Conservation (phyloP, 1,140 invertebrate genomes). For the Camponotus floridanus region DNA sequence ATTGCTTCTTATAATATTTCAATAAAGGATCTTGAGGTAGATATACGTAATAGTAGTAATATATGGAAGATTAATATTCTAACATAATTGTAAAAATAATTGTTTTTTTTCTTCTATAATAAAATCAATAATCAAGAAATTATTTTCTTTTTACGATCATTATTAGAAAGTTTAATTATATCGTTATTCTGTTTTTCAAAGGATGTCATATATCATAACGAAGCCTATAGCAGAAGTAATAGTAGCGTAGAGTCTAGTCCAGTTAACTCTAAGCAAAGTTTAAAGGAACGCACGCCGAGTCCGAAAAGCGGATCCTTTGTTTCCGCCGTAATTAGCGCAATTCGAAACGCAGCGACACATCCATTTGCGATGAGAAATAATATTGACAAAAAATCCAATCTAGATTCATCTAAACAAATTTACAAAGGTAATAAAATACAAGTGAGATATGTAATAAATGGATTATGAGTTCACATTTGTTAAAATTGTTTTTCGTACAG, state of each 20-base stretch:
- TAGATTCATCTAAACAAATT: constrained; percentile 78
- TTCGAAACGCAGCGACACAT: constrained; percentile 88
- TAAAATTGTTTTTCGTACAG: constrained; percentile 62
- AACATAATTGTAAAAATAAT: neutral
- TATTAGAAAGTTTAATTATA: neutral
- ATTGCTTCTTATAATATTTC: constrained; percentile 91
- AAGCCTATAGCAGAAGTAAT: constrained; percentile 89
- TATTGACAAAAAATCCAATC: constrained; percentile 77
- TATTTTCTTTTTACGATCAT: neutral
- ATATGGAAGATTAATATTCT: neutral
- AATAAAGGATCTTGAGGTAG: constrained; percentile 91
- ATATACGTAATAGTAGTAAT: neutral
- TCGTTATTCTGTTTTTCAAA: constrained; percentile 73
- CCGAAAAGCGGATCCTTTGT: constrained; percentile 89
- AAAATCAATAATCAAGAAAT: neutral
- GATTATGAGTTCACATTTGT: neutral
- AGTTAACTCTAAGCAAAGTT: constrained; percentile 86
- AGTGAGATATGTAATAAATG: neutral
- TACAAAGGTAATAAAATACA: constrained; percentile 79
- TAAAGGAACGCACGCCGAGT: constrained; percentile 87
- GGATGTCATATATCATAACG: constrained; percentile 92
- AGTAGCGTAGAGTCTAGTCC: constrained; percentile 88
- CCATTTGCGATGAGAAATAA: constrained; percentile 82
- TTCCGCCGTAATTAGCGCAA: constrained; percentile 89
- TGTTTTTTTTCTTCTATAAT: constrained; percentile 11